Base-by-base conservation (phyloP, 2,797 vertebrate genomes). In the Brotula barbata region DNA sequence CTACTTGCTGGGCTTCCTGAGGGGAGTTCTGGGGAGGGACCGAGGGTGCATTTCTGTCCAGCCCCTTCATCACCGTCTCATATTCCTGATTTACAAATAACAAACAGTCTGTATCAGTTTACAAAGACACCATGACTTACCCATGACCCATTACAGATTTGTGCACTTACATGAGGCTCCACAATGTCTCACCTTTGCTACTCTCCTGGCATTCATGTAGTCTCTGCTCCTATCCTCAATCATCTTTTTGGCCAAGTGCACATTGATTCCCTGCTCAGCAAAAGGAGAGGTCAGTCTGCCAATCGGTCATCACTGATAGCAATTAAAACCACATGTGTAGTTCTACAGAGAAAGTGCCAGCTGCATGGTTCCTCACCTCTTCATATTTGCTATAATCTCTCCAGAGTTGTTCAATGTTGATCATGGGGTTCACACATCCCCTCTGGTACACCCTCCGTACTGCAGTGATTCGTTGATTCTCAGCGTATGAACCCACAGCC, bases 231-330 rank as follows among this genome's bases (percentile, higher is more conserved):
- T 94, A 87, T 99, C 97, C 84, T 99, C 97, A 45, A 99, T 99
- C 97, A 99, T 99, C 91, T 99, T 99, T 92, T 99, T 99, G 64
- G 97, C 97, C 90, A 99, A 91, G 81, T 99, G 97, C 73, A 99
- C 92, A 79, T 99, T 99, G 82, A 99, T 99, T 64, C 97, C 96
- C 97, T 99, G 87, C 44, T 77, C 14, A 75, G 7, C 62, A 77
- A 80, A 69, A 6, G 59, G 7, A 74, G 0, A 44, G n/a, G 28
- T 80, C 59, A 69, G 49, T 51, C 21, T 14, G 15, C 4, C 14
- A 25, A 2, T 43, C 6, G 19, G 20, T n/a, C 20, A 10, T 3
- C 45, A 5, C 28, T 7, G 6, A 8, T 1, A 60, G 16, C 13
- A 45, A 12, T 36, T 47, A 20, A 51, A 63, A 15, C 23, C 54